Base-by-base conservation (phyloP, 2,797 vertebrate species). In the Cirrhinus mrigala region DNA sequence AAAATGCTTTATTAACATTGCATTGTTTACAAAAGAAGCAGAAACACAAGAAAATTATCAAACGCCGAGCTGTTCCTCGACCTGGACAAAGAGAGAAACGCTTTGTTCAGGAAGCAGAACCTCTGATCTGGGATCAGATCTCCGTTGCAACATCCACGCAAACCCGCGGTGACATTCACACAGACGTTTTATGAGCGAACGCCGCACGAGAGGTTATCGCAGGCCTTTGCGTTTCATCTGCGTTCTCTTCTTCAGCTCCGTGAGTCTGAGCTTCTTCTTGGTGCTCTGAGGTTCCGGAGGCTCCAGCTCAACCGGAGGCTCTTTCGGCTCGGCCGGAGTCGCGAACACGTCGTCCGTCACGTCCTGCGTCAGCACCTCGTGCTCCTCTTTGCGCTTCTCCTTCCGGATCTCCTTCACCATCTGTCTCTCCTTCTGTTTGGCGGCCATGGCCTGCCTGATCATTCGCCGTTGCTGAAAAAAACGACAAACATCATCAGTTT, bases 381-480 rank as follows among this genome's bases (percentile, higher is more conserved):
- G 96, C 0, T 89, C 91, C 29, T 95, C 95, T 0, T 82, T 91
- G 91, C 92, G 96, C 93, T 95, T 97, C 15, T 94, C 73, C 88
- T 95, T 97, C 88, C 96, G 97, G 20, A 96, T 86, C 46, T 98
- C 96, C 91, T 97, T 99, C 90, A 99, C 95, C 92, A 97, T 95
- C 90, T 98, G 97, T 87, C 95, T 97, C 92, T 99, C 97, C 80
- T 90, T 95, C 77, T 97, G 94, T 86, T 95, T 97, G 78, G 97
- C 96, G 0, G 97, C 97, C 6, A 96, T 94, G 18, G 96, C 94
- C 84, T 96, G 89, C 58, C 96, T 95, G 77, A 97, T 1, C 83
- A 96, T 77, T 27, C 96, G 94, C 1, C 98, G 96, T 90, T 97
- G 96, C 98, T 99, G 44, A 0, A 70, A 22, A 46, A 62, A 54